Evolutionary conservation across 1,140 invertebrate genomes (phyloP).

Genomic region (Tetranychus cinnabarinus): DNA sequence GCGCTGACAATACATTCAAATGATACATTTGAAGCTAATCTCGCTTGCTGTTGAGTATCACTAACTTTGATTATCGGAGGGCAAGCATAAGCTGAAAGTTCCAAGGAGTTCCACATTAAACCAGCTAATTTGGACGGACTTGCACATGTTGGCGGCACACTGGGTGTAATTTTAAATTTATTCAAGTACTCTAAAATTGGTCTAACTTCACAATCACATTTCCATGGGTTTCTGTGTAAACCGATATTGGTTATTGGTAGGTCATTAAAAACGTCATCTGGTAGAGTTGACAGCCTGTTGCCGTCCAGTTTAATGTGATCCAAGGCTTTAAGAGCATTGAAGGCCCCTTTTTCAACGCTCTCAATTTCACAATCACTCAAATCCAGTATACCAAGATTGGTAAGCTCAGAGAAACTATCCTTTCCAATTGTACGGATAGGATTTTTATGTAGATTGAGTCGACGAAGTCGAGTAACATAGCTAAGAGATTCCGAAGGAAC

Average conservation of each 20-base stretch:
- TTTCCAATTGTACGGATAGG: constrained; percentile 38
- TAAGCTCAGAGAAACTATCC: constrained; percentile 38
- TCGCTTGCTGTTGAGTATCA: constrained; percentile 20
- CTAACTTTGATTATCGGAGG: constrained; percentile 25
- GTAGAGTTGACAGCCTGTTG: constrained; percentile 35
- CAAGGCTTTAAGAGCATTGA: constrained; percentile 40
- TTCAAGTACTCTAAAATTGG: constrained; percentile 50
- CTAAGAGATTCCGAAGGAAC: constrained; percentile 44
- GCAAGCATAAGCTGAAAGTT: constrained; percentile 54
- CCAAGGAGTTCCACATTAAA: constrained; percentile 42
- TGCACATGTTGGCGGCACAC: constrained; percentile 38
- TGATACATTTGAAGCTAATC: constrained; percentile 40
- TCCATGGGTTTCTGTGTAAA: constrained; percentile 49
- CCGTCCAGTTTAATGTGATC: constrained; percentile 49
- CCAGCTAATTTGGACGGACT: constrained; percentile 32
- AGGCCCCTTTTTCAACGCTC: constrained; percentile 40
- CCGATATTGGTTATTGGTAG: constrained; percentile 46
- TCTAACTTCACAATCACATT: constrained; percentile 48
- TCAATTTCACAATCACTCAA: constrained; percentile 52
- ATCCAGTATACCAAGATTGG: constrained; percentile 38
- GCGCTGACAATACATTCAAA: constrained; percentile 42
- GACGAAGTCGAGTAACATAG: constrained; percentile 40
- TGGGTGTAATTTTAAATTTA: constrained; percentile 42
- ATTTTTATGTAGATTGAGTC: constrained; percentile 43
- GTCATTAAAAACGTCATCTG: constrained; percentile 25